Conservation (phyloP, 1,140 invertebrate genomes). For the Wasmannia auropunctata region DNA sequence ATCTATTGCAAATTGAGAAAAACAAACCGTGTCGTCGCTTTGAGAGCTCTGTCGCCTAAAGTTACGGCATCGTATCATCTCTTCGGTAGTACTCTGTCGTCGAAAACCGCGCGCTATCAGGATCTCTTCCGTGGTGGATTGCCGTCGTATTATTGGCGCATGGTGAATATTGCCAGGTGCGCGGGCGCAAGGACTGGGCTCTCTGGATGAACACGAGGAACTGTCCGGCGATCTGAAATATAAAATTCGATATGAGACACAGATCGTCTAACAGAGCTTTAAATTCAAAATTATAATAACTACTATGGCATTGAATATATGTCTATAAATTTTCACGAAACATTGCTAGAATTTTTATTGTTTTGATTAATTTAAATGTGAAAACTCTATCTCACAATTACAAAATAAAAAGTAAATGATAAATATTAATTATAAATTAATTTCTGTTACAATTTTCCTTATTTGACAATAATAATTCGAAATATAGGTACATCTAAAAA, state of each 20-base stretch:
- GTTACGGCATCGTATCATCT: conserved; percentile 96
- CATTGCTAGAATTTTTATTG: neutral
- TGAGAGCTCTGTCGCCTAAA: conserved; percentile 93
- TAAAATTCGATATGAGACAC: neutral
- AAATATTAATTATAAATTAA: conserved; percentile 31
- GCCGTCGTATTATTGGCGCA: conserved; percentile 91
- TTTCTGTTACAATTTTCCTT: neutral
- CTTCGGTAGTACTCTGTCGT: conserved; percentile 95
- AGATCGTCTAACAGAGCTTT: neutral
- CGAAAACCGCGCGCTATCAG: conserved; percentile 95
- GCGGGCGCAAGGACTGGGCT: conserved; percentile 90
- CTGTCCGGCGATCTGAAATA: conserved; percentile 84
- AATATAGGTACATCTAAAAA: neutral
- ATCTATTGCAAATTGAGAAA: conserved; percentile 3
- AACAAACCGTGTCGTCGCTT: conserved; percentile 90
- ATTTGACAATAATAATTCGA: neutral
- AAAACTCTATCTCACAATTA: neutral
- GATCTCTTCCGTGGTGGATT: conserved; percentile 96
- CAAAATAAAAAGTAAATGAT: neutral
- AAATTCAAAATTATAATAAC: neutral
- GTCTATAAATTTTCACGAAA: neutral
- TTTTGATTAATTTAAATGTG: neutral
- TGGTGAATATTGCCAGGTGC: conserved; percentile 82
- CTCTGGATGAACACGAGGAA: conserved; percentile 86
- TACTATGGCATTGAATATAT: neutral